Evolutionary conservation across 2,888 invertebrate genomes (phyloP).

Genomic region (Xylota sylvarum): DNA sequence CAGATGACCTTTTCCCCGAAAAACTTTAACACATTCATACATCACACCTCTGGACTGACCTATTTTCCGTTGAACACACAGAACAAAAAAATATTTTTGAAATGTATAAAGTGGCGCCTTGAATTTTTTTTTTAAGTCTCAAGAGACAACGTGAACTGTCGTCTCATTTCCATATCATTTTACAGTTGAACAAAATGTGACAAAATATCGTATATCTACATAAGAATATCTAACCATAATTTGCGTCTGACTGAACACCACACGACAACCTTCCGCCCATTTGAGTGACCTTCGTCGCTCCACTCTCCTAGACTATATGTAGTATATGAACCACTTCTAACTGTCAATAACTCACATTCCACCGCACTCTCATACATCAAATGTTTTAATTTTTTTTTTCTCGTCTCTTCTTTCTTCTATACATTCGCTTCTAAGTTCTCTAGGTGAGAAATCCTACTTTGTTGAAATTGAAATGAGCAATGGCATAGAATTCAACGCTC

Average conservation of each 20-base stretch:
- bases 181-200: not conserved
- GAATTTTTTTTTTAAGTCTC: not conserved
- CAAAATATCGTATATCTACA: not conserved
- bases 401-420: not conserved
- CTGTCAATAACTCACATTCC: slow-evolving; percentile 37
- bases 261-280: slow-evolving; percentile 13
- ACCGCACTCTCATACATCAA: slow-evolving; percentile 2
- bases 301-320: slow-evolving; percentile 11
- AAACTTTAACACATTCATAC: no score
- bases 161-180: slow-evolving; percentile 7
- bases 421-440: not conserved
- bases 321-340: slow-evolving; percentile 12
- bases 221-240: not conserved
- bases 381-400: slow-evolving; percentile 25
- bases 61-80: not conserved
- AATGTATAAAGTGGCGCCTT: not conserved
- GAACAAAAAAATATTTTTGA: not conserved
- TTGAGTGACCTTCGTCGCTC: slow-evolving; percentile 24
- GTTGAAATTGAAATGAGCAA: slow-evolving; percentile 21
- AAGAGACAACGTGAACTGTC: not conserved
- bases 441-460: slow-evolving; percentile 26
- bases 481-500: slow-evolving; percentile 26
- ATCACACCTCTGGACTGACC: not conserved
- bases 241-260: not conserved
- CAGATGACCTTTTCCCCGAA: no score